These are phyloP conservation scores for Aegotheles bennettii DNA, from an alignment of 2,113 vertebrate species.

Conservation along the genomic window DNA sequence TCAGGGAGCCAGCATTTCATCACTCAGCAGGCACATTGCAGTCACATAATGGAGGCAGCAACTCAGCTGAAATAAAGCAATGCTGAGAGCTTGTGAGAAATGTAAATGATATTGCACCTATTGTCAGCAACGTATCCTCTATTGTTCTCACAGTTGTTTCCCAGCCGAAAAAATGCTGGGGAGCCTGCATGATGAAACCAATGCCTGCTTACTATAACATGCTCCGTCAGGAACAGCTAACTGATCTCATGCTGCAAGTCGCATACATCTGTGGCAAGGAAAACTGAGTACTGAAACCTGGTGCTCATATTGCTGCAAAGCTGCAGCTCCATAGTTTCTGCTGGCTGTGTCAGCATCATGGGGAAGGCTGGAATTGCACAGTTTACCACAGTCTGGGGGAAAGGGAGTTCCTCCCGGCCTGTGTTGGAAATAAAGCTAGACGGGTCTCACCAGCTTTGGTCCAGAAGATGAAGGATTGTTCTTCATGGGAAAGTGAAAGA, in stretches of 20 bases:
- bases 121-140: conserved; percentile 16
- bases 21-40: conserved; percentile 52
- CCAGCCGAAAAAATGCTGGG: conserved; percentile 63
- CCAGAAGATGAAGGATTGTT: not conserved
- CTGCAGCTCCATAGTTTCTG: not conserved
- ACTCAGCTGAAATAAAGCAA: conserved; percentile 58
- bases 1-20: conserved; percentile 65
- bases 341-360: not conserved
- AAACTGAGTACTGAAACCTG: not conserved
- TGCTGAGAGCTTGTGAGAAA: conserved; percentile 61
- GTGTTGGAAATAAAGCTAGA: not conserved
- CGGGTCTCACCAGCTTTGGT: not conserved
- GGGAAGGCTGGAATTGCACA: not conserved
- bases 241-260: conserved; percentile 27
- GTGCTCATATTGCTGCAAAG: not conserved
- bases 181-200: conserved; percentile 56
- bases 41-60: conserved; percentile 36
- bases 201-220: conserved; percentile 36
- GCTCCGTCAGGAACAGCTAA: conserved; percentile 37
- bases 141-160: conserved; percentile 63
- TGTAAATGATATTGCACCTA: conserved; percentile 64
- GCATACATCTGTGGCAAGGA: not conserved
- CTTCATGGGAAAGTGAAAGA: not conserved
- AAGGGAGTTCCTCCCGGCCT: not conserved
- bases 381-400: not conserved